Evolutionary conservation across 1,140 invertebrate species (phyloP).

Genomic region (Eriocheir sinensis): DNA sequence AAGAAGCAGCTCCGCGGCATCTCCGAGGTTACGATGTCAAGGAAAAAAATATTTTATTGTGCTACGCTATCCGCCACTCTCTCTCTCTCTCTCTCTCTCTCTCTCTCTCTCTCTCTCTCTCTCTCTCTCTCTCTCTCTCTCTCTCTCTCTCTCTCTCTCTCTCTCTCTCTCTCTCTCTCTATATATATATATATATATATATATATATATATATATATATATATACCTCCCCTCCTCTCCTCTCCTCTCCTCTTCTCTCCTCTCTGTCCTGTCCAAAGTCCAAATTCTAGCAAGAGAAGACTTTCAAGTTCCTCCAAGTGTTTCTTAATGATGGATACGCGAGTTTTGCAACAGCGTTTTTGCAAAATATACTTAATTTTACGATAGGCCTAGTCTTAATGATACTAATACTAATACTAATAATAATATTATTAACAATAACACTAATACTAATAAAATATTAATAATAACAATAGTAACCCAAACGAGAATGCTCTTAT

Average conservation of each 20-base stretch:
- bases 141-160: background rate
- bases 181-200: too few species aligned
- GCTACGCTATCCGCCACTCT: constrained; percentile 27
- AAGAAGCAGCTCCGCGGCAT: background rate
- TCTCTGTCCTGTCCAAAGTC: constrained; percentile 31
- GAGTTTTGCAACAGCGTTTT: constrained; percentile 73
- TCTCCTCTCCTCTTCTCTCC: background rate
- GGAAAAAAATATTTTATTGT: background rate
- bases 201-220: too few species aligned
- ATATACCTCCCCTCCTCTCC: background rate
- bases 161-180: too few species aligned
- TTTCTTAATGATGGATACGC: constrained; percentile 66
- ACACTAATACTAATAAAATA: constrained; percentile 38
- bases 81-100: constrained; percentile 40
- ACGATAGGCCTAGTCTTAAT: constrained; percentile 74
- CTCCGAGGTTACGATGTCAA: background rate
- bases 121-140: constrained; percentile 46
- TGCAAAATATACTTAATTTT: constrained; percentile 73
- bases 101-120: constrained; percentile 36
- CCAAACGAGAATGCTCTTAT: constrained; percentile 62
- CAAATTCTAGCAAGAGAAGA: constrained; percentile 64
- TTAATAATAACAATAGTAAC: constrained; percentile 20
- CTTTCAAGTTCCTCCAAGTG: constrained; percentile 76
- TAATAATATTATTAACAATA: constrained; percentile 5
- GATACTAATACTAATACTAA: constrained; percentile 36